Base-by-base conservation (phyloP, 1,140 invertebrate genomes). In the Drosophila erecta region DNA sequence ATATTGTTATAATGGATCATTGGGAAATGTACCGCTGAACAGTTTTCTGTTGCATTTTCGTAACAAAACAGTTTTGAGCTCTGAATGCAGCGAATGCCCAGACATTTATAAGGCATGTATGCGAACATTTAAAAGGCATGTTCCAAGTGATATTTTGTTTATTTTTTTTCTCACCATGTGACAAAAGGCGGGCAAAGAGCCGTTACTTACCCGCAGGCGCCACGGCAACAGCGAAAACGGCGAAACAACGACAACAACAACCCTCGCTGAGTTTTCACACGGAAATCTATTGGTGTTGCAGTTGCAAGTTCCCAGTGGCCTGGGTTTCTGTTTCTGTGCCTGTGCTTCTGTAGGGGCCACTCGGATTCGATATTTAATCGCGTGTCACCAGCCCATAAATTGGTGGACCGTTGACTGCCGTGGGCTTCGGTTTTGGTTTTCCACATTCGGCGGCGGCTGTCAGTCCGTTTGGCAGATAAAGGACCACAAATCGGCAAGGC, bases 331-430 rank as follows among this genome's bases (percentile, higher is more conserved):
- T 17, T 11, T 46, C 24, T 15, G n/a, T 15, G 27, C 27, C 24
- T 24, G 22, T 24, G 22, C 22, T 27, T 49, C 46, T 50, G 47
- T 33, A 50, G 14, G 47, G 47, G 47, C 47, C 46, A 4, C 30
- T 50, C 30, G 47, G 24, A 69, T 83, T 89, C 83, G 79, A 87
- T 89, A 69, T 83, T 51, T 22, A 79, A 87, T 87, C 83, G 83
- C 83, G 84, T 87, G 83, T 83, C 71, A 65, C 59, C 53, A 58
- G 64, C 51, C 84, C 76, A 87, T 87, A 87, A 87, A 87, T 76
- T 61, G 73, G 74, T 61, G 55, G 74, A 55, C 71, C 60, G 70
- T 56, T 44, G 69, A 44, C 70, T 58, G 46, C 64, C 64, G 40
- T 60, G 59, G 64, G 59, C n/a, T 17, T 66, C n/a, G 37, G 30